phyloP scores from a whole-genome alignment of 1,140 invertebrate species.

The Ooceraea biroi region DNA sequence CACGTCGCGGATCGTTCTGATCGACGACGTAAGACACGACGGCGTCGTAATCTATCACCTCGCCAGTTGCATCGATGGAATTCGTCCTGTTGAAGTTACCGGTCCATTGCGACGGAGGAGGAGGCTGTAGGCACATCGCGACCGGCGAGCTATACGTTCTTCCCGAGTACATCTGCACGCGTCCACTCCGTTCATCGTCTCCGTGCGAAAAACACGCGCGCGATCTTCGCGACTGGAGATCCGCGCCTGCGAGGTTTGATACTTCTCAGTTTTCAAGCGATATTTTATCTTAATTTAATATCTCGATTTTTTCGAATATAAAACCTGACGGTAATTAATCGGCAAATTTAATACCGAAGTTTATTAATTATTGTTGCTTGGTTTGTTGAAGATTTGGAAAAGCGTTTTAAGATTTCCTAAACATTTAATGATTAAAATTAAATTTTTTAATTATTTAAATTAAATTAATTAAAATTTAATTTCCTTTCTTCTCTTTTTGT shows the following conservation, averaged over 20 bases:
- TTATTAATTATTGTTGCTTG: background rate
- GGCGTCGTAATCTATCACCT: conserved; percentile 15
- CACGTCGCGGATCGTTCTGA: background rate
- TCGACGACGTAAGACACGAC: background rate
- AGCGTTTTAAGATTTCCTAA: conserved; percentile 3
- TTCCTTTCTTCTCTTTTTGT: too few species aligned
- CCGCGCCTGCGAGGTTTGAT: background rate
- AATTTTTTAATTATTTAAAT: too few species aligned
- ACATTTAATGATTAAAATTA: too few species aligned
- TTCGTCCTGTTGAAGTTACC: conserved; percentile 3
- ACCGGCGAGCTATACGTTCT: background rate
- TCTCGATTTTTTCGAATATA: background rate
- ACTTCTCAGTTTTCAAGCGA: background rate
- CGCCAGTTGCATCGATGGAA: background rate
- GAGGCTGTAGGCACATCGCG: conserved; percentile 1
- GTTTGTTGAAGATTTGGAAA: background rate
- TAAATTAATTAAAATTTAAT: too few species aligned
- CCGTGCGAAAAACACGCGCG: conserved; percentile 18
- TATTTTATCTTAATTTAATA: background rate
- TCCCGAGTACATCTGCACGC: background rate
- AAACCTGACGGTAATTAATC: conserved; percentile 10
- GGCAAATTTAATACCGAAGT: background rate
- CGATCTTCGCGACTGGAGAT: conserved; percentile 27
- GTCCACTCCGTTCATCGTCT: background rate
- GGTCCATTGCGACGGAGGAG: conserved; percentile 20